phyloP scores from a whole-genome alignment of 2,888 invertebrate species.

The Shargacucullia verbasci region DNA sequence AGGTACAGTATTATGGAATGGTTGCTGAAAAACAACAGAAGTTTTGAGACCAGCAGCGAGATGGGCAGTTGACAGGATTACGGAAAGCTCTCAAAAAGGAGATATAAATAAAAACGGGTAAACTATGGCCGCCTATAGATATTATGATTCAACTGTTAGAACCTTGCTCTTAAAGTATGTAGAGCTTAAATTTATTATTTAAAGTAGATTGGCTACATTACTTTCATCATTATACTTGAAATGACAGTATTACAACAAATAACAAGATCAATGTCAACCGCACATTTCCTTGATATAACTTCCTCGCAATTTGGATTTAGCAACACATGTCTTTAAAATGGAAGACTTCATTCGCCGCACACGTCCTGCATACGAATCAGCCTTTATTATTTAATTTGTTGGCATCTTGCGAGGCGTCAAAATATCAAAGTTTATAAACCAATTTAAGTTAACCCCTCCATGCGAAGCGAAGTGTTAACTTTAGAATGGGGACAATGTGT shows the following conservation, averaged over 20 bases:
- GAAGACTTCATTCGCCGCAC: constrained; percentile 68
- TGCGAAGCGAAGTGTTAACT: constrained; percentile 25
- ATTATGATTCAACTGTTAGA: too few relatives aligned
- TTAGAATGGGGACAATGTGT: constrained; percentile 20
- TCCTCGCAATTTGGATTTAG: constrained; percentile 59
- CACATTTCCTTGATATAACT: constrained; percentile 50
- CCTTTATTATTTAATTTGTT: constrained; percentile 83
- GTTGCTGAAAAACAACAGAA: too few relatives aligned
- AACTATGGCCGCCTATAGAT: too few relatives aligned
- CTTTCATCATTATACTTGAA: too few relatives aligned
- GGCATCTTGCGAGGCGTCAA: constrained; percentile 79
- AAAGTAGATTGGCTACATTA: too few relatives aligned
- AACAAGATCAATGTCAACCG: constrained; percentile 45
- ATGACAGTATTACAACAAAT: constrained; percentile 6
- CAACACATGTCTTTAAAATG: constrained; percentile 62
- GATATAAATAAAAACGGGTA: too few relatives aligned
- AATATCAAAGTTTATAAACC: constrained; percentile 72
- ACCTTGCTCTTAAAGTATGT: too few relatives aligned
- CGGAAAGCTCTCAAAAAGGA: too few relatives aligned
- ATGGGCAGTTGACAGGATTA: too few relatives aligned
- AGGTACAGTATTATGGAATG: too few relatives aligned
- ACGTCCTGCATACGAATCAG: constrained; percentile 78
- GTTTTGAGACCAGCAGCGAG: too few relatives aligned
- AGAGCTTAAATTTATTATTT: too few relatives aligned
- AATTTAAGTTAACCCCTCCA: constrained; percentile 52